These are phyloP conservation scores for Agonopterix alstromeriana DNA, from an alignment of 2,888 invertebrate genomes.

Conservation along the genomic window DNA sequence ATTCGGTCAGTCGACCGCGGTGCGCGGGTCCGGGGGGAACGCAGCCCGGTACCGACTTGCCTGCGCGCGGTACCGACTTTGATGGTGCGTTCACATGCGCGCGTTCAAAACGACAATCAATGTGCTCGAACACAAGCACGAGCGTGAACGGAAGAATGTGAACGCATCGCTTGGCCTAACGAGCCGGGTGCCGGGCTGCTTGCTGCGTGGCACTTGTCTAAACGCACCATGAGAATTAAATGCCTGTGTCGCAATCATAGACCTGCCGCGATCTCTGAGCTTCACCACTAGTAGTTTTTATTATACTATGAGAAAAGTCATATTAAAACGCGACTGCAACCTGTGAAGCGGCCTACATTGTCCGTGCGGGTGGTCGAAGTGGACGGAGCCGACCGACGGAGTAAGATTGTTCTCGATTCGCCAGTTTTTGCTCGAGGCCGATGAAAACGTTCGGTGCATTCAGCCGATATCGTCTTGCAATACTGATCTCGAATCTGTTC, in stretches of 20 bases:
- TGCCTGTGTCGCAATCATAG: neutral
- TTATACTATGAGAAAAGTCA: neutral
- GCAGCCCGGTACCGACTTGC: too few species aligned
- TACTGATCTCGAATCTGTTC: slow-evolving; percentile 19
- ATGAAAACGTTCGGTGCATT: slow-evolving; percentile 18
- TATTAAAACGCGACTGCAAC: neutral
- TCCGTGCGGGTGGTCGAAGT: slow-evolving; percentile 30
- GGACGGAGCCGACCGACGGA: too few species aligned
- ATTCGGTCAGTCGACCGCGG: too few species aligned
- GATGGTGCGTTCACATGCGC: too few species aligned
- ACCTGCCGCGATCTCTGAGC: neutral
- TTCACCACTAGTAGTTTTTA: too few species aligned
- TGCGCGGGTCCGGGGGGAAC: too few species aligned
- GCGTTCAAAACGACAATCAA: too few species aligned
- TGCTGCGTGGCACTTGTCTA: neutral
- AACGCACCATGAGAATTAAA: neutral
- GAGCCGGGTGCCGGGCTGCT: too few species aligned
- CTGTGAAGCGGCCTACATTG: slow-evolving; percentile 22
- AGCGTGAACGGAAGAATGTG: too few species aligned
- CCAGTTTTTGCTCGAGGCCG: slow-evolving; percentile 30
- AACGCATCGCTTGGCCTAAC: too few species aligned
- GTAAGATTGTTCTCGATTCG: slow-evolving; percentile 25
- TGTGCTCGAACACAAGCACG: too few species aligned
- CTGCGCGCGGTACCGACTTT: too few species aligned
- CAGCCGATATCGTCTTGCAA: slow-evolving; percentile 22